These are phyloP conservation scores for Dromiciops gliroides DNA, from an alignment of 2,113 vertebrate species.

Conservation along the genomic window DNA sequence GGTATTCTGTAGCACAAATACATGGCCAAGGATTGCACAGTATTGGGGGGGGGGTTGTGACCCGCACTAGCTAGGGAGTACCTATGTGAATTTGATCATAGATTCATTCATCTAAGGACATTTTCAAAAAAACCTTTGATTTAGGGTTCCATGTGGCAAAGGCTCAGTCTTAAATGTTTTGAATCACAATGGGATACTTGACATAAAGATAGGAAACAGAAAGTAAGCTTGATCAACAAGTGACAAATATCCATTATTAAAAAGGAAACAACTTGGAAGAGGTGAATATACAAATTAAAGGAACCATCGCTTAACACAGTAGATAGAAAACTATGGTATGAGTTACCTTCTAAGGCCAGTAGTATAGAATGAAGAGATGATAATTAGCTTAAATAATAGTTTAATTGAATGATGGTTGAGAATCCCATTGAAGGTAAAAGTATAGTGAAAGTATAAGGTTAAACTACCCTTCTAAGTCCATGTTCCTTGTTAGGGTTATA, in stretches of 20 bases:
- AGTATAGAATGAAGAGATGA: not conserved
- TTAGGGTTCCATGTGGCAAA: not conserved
- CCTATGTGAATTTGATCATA: not conserved
- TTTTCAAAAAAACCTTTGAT: not conserved
- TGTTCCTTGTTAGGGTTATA: not conserved
- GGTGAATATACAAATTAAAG: not conserved
- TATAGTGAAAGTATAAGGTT: not conserved
- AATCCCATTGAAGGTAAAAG: not conserved
- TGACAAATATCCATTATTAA: not conserved
- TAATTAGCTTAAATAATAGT: not conserved
- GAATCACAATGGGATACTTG: not conserved
- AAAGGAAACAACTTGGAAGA: not conserved
- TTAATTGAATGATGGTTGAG: not conserved
- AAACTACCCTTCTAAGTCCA: not conserved
- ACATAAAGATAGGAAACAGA: not conserved
- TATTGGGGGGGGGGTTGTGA: not conserved
- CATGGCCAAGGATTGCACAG: not conserved
- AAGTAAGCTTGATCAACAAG: not conserved
- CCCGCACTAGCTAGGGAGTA: not conserved
- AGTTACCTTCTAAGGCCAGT: too few species aligned
- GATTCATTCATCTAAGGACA: not conserved
- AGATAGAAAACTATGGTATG: not conserved
- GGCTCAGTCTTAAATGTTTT: not conserved
- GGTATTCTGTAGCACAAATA: not conserved
- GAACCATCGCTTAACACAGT: not conserved